Percentiles rank a stretch among this genome's conserved stretches.
These are phyloP conservation scores for Pavo muticus DNA, from an alignment of 2,113 vertebrate species.

Conservation along the genomic window DNA sequence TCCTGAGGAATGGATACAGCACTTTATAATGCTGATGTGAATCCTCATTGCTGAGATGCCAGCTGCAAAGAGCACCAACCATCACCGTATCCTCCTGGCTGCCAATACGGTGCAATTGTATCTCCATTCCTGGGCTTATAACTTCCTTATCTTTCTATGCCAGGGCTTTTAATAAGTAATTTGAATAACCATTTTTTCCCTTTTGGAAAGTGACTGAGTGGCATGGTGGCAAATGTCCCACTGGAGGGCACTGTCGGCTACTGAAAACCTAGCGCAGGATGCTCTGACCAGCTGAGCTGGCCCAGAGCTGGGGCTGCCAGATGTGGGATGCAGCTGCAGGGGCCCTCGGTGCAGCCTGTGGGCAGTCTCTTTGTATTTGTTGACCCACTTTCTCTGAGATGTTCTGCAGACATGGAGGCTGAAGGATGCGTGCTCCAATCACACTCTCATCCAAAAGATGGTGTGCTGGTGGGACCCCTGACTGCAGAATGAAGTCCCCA, in stretches of 20 bases:
- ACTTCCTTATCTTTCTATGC: accelerated
- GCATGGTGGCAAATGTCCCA: neutral
- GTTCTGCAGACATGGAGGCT: accelerated
- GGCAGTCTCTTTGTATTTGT: accelerated
- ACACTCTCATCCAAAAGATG: neutral
- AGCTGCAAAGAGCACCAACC: neutral
- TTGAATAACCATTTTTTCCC: accelerated
- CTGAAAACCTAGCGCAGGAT: neutral
- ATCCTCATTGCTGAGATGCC: neutral
- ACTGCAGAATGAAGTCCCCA: accelerated
- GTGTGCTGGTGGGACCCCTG: neutral
- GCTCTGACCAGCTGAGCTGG: neutral
- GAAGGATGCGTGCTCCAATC: neutral
- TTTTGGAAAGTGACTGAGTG: accelerated
- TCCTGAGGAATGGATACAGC: accelerated
- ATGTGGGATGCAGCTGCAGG: neutral
- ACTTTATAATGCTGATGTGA: neutral
- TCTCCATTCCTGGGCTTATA: neutral
- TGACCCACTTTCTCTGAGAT: neutral
- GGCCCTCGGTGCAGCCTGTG: accelerated
- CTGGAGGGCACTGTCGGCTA: slow-evolving; percentile 65
- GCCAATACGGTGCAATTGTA: neutral
- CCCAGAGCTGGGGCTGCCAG: neutral
- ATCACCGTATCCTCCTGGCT: accelerated
- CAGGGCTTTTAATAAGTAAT: neutral